Evolutionary conservation across 1,140 invertebrate genomes (phyloP).

Genomic region (Drosophila miranda): DNA sequence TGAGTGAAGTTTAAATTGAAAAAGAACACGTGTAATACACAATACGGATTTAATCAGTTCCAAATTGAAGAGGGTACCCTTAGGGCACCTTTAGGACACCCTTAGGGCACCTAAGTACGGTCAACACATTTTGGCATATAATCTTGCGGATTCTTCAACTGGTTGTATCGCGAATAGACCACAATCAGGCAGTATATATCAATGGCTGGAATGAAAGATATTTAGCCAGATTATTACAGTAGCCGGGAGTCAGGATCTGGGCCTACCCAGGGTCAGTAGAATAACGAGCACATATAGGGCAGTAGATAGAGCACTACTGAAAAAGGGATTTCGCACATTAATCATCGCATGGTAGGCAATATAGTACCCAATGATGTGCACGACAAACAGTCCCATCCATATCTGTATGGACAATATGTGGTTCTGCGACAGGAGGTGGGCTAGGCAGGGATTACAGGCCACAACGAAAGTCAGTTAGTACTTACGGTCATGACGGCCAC

Average conservation of each 20-base stretch:
- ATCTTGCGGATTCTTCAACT: constrained; percentile 10
- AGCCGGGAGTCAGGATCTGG: no score
- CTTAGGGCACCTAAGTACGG: neutral
- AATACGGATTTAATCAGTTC: no score
- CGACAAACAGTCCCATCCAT: constrained; percentile 29
- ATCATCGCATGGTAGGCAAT: constrained; percentile 16
- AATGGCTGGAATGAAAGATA: constrained; percentile 8
- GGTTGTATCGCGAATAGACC: constrained; percentile 19
- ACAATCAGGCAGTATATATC: constrained; percentile 18
- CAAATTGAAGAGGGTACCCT: no score
- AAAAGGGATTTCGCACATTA: constrained; percentile 19
- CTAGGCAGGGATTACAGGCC: no score
- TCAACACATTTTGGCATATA: constrained; percentile 12
- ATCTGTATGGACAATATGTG: neutral
- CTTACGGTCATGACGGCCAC: constrained; percentile 24
- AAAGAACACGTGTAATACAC: no score
- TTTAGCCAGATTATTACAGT: neutral
- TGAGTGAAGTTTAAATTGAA: no score
- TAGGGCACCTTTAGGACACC: no score
- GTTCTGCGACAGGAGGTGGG: constrained; percentile 1
- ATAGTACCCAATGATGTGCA: constrained; percentile 36
- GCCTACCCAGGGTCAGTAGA: constrained; percentile 18
- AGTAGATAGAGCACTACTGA: neutral
- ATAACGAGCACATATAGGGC: constrained; percentile 8
- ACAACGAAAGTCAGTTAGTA: no score